phyloP scores from a whole-genome alignment of 2,888 invertebrate species.

The Agrilus mali region DNA sequence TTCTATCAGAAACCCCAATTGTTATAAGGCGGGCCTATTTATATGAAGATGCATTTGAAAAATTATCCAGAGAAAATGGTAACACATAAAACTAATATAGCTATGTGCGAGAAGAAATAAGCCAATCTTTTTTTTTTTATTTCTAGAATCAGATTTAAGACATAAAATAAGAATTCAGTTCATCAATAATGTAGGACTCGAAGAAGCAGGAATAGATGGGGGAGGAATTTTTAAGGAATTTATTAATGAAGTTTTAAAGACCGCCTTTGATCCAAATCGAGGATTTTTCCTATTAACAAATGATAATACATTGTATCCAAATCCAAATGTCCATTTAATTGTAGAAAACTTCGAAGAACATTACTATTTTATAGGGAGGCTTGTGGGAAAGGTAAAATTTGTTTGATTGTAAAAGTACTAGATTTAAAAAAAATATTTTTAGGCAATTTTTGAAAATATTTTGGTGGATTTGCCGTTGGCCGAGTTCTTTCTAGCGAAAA shows the following conservation, averaged over 20 bases:
- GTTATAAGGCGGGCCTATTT: conserved; percentile 78
- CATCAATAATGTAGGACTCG: conserved; percentile 79
- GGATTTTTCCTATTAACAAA: conserved; percentile 84
- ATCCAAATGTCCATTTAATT: conserved; percentile 81
- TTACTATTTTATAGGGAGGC: conserved; percentile 88
- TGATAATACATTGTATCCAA: conserved; percentile 91
- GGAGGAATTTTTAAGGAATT: conserved; percentile 96
- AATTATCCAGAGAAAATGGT: conserved; percentile 83
- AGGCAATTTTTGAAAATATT: conserved; percentile 91
- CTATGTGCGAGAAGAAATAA: conserved; percentile 1
- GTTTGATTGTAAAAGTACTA: background rate
- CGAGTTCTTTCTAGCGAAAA: conserved; percentile 85
- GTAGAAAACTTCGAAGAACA: conserved; percentile 79
- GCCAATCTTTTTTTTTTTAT: background rate
- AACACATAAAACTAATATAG: conserved; percentile 16
- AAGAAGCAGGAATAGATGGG: conserved; percentile 95
- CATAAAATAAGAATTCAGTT: conserved; percentile 79
- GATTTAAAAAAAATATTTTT: conserved; percentile 13
- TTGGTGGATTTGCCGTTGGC: conserved; percentile 91
- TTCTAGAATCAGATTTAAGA: conserved; percentile 72
- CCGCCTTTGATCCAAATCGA: conserved; percentile 91
- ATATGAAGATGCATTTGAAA: conserved; percentile 98
- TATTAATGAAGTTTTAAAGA: conserved; percentile 82
- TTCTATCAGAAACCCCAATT: conserved; percentile 35
- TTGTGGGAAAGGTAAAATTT: conserved; percentile 71